Evolutionary conservation across 2,797 vertebrate species (phyloP), one percentile per base, ranked within the genome.

Genomic region (Acanthurus leucopareius): DNA sequence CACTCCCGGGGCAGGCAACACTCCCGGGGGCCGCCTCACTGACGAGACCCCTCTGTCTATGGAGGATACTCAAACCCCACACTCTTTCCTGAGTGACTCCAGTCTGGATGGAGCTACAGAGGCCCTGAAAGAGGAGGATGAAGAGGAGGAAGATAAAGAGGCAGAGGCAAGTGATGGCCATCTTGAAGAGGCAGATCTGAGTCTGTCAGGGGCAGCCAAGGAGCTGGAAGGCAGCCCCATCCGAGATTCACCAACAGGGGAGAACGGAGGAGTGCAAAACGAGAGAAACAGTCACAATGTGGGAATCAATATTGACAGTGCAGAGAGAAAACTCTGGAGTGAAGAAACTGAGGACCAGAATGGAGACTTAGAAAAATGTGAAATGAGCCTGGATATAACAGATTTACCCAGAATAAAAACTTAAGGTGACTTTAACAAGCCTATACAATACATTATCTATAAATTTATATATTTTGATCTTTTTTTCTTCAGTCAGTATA

Each of bases 61-160:
- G 52, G 94, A 94, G 64, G 94, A 95, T 49, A 80, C 86, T 3
- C 94, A 92, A 48, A 91, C 90, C 0, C 91, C 90, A 0, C 92
- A 89, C 79, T 92, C 91, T 1, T 95, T 95, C 72, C 93, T 96
- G 75, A 95, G 94, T 3, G 95, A 96, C 72, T 95, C 95, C 65
- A 96, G 95, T 78, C 54, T 95, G 77, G 95, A 96, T 0, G 94
- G 93, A 53, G 87, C 42, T 17, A 73, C 64, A 0, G 89, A 93
- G 17, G 85, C 80, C 16, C 85, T 92, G 28, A 93, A 93, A 80
- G 92, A 88, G 45, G 94, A 92, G 7, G 91, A 93, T 6, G 92
- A 93, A 0, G 91, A 86, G 1, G 92, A 93, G 10, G 87, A 90
- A 17, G 90, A 91, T 3, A 80, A 86, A 47, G 86, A 74, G 19